A percentile compares a stretch with the other conserved stretches of the same genome.
These are phyloP conservation scores for Callinectes sapidus DNA, from an alignment of 2,888 invertebrate species.

Conservation along the genomic window DNA sequence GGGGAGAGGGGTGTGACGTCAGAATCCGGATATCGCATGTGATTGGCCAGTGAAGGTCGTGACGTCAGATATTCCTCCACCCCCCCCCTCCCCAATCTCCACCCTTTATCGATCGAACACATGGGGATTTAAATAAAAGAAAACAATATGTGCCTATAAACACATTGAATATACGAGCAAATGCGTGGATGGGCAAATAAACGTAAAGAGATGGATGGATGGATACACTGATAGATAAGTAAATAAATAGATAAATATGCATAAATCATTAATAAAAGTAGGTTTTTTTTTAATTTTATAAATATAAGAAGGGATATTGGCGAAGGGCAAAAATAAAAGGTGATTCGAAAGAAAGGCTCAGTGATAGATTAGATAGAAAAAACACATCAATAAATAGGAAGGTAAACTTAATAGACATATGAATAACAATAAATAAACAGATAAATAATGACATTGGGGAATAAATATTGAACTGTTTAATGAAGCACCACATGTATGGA, in stretches of 20 bases:
- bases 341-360: no score
- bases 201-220: neutral
- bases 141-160: neutral
- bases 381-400: no score
- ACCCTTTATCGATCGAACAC: neutral
- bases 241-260: neutral
- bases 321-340: no score
- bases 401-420: no score
- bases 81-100: neutral
- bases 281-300: no score
- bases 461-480: neutral
- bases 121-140: neutral
- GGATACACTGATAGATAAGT: no score
- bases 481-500: neutral
- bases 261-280: neutral
- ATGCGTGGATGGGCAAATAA: neutral
- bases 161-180: neutral
- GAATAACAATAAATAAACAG: neutral
- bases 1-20: neutral
- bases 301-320: no score
- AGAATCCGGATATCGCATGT: neutral
- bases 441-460: neutral
- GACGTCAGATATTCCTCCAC: constrained; percentile 8
- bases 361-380: no score
- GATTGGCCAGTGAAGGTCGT: neutral